phyloP scores from a whole-genome alignment of 2,888 invertebrate genomes.

The Marasmarcha lunaedactyla region DNA sequence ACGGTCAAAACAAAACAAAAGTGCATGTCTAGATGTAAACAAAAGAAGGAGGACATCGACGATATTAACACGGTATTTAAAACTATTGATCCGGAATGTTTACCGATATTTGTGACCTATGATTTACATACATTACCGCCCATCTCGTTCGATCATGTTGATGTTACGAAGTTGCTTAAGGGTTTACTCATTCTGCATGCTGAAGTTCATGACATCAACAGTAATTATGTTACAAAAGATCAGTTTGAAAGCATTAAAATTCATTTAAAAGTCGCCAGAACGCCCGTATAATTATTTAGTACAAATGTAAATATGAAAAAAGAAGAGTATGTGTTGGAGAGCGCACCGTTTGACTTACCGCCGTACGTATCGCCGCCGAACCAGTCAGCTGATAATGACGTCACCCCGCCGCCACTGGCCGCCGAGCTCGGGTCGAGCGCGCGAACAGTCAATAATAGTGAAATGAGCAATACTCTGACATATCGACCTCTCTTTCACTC shows the following conservation, averaged over 20 bases:
- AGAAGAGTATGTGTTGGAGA: too few species aligned
- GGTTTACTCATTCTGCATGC: not conserved
- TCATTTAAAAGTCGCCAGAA: slow-evolving; percentile 1
- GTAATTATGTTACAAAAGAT: too few species aligned
- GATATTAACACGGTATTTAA: not conserved
- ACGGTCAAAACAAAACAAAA: not conserved
- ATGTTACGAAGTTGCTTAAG: slow-evolving; percentile 2
- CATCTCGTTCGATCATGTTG: not conserved
- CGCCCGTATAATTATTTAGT: not conserved
- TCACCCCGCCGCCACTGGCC: too few species aligned
- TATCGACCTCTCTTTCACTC: too few species aligned
- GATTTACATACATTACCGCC: not conserved
- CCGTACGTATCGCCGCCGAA: too few species aligned
- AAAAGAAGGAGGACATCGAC: slow-evolving; percentile 1
- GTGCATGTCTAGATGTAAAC: not conserved
- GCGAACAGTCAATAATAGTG: too few species aligned
- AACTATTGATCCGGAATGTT: slow-evolving; percentile 1
- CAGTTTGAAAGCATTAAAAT: not conserved
- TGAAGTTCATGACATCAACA: not conserved
- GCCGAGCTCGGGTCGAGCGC: too few species aligned
- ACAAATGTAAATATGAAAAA: too few species aligned
- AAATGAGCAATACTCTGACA: too few species aligned
- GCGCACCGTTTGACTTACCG: too few species aligned
- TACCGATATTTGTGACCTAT: slow-evolving; percentile 1
- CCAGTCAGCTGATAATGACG: too few species aligned